Conservation (phyloP, 2,797 vertebrate species). For the Taeniopygia guttata region DNA sequence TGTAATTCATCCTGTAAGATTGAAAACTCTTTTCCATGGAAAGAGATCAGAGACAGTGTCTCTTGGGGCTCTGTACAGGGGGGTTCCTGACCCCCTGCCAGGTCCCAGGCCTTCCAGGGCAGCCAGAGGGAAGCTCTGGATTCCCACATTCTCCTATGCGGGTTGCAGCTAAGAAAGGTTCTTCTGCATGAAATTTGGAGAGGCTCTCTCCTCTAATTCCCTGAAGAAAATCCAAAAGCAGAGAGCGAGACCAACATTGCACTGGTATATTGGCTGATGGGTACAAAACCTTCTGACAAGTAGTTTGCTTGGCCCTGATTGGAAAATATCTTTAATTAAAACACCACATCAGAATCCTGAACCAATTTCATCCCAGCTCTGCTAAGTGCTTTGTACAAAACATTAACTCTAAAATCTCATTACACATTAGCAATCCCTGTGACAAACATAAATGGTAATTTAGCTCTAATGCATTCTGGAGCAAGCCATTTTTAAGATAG, state of each 20-base stretch:
- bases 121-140: too few species aligned
- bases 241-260: background rate
- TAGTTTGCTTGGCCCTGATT: slow-evolving; percentile 59
- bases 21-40: too few species aligned
- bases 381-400: slow-evolving; percentile 75
- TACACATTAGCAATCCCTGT: slow-evolving; percentile 68
- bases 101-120: too few species aligned
- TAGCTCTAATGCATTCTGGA: slow-evolving; percentile 65
- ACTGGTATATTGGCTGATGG: slow-evolving; percentile 2
- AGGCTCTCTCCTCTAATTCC: background rate
- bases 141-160: too few species aligned
- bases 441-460: slow-evolving; percentile 75
- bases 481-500: slow-evolving; percentile 49
- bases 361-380: slow-evolving; percentile 67
- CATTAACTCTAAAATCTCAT: slow-evolving; percentile 78
- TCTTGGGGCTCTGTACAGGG: too few species aligned
- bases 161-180: background rate
- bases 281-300: slow-evolving; percentile 63
- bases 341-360: slow-evolving; percentile 69
- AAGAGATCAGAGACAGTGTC: too few species aligned
- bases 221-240: background rate
- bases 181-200: background rate
- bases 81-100: too few species aligned
- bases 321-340: slow-evolving; percentile 80
- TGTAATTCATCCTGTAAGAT: too few species aligned